phyloP scores from a whole-genome alignment of 2,888 invertebrate species.

The Papilio elwesi region DNA sequence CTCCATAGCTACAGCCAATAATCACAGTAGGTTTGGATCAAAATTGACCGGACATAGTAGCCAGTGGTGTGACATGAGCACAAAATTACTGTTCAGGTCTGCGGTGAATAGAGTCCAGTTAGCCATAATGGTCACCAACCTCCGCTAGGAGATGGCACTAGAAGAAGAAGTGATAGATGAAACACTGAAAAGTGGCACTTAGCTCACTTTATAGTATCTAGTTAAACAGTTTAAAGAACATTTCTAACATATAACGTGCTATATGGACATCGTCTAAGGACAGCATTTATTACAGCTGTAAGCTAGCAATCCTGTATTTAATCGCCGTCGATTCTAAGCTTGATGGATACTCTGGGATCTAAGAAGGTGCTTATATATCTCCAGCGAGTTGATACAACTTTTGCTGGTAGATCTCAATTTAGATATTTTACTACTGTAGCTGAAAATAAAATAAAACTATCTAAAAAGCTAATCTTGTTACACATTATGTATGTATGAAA shows the following conservation, averaged over 20 bases:
- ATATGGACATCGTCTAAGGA: constrained; percentile 33
- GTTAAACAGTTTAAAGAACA: background rate
- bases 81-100: no score
- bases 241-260: background rate
- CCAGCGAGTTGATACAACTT: background rate
- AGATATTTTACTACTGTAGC: background rate
- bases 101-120: no score
- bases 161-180: no score
- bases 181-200: no score
- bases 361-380: constrained; percentile 3
- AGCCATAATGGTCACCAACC: no score
- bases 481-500: no score
- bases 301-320: constrained; percentile 66
- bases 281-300: constrained; percentile 54
- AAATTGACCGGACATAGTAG: no score
- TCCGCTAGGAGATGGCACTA: no score
- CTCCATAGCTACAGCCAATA: no score
- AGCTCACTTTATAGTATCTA: background rate
- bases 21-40: no score
- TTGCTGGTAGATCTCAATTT: background rate
- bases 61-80: no score
- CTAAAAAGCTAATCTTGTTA: no score
- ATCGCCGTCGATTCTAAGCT: constrained; percentile 66
- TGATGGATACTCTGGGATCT: constrained; percentile 55
- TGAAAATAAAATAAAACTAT: background rate